Evolutionary conservation across 2,797 vertebrate species (phyloP), one percentile per base, ranked within the genome.

Genomic region (Sebastes baramenuke): DNA sequence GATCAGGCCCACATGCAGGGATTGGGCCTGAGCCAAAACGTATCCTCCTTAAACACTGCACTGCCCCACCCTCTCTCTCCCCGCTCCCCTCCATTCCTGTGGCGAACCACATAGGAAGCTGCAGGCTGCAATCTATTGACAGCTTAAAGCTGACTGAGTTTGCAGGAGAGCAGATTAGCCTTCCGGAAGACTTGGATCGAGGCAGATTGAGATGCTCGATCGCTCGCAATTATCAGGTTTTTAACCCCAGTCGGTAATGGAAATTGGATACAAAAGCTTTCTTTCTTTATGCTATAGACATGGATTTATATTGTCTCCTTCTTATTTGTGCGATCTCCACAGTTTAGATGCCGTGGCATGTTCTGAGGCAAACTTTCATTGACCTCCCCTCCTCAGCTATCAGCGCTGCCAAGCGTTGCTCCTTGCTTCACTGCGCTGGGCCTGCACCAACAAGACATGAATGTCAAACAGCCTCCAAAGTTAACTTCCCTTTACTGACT

Each of bases 401-500:
- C 84, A 77, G 85, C 12, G 66, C 87, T 89, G 79, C 83, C 79
- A 80, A 80, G 79, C 77, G 6, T 73, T 79, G 75, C 87, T 85
- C 67, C 25, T 18, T 82, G 79, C 90, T 73, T 86, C 86, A 67
- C 67, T 64, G 86, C 88, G 83, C 86, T 58, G 85, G 82, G 89
- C 88, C 75, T 92, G 91, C 81, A 82, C 76, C 72, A 90, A 92
- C 92, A 91, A 83, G 89, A 91, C 85, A 60, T 85, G 89, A 91
- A 91, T 92, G 85, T 89, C 90, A 91, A 90, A 85, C 8, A 87
- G 79, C 80, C 77, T 86, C 68, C 56, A 29, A 80, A 84, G 77
- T 88, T 72, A 42, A 85, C 86, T 83, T 87, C 59, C 30, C 64
- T 36, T 77, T 55, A 69, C 80, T 25, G 71, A 84, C 73, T 86